Evolutionary conservation across 2,113 vertebrate species (phyloP), one percentile per base, ranked within the genome.

Genomic region (Potamarius usumacintae): DNA sequence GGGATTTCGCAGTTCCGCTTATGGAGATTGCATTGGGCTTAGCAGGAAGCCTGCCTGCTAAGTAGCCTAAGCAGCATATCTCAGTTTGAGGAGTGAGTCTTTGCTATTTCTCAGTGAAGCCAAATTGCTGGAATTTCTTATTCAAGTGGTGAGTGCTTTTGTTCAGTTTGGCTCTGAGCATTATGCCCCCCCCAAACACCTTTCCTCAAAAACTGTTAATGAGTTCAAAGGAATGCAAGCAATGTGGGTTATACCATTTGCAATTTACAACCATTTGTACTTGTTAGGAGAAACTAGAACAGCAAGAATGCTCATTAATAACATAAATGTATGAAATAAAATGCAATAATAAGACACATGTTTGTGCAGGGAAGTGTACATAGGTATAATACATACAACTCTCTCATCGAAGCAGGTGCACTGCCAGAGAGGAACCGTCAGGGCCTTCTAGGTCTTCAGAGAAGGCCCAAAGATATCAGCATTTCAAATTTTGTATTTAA

Each of bases 291-390:
- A 60, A 67, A 78, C 50, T 50, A 86, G 58, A 89, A 74, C 80
- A 89, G 48, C 76, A 30, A 86, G 81, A 76, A 80, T 48, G 71
- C 83, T 89, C 82, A 89, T 92, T 89, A 90, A 84, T 57, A 62
- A 34, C 17, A 34, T 83, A 78, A 88, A 89, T 88, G 88, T 90
- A 91, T 91, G 87, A 90, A 91, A 74, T 86, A 85, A 76, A 27
- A 53, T 58, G 53, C 85, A 81, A 89, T 93, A 91, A 86, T 91
- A 83, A 87, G 87, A 85, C 79, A 67, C 76, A 60, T 63, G 88
- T 88, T 88, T 83, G 18, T 74, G 83, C 80, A 79, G 57, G 63
- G 22, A 52, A 69, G 53, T 72, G 84, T 89, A 42, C 42, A 42
- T 42, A 42, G 42, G 84, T 87, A 90, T 85, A 85, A 90, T 89